Evolutionary conservation across 2,888 invertebrate species (phyloP).

Genomic region (Caenorhabditis doughertyi): DNA sequence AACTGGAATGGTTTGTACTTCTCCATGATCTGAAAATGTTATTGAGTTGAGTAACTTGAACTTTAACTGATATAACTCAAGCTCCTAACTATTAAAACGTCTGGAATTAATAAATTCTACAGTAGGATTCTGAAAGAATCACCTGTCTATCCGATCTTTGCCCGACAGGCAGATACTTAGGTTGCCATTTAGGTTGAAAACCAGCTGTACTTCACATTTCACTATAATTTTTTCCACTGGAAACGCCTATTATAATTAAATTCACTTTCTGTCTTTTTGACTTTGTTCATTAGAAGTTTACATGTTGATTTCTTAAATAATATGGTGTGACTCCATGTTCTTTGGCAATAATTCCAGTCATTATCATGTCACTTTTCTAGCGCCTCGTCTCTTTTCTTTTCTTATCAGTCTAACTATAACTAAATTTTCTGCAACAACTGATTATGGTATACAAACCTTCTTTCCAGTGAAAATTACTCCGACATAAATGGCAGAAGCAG

Average conservation of each 20-base stretch:
- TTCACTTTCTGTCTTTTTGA: not conserved
- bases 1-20: constrained; percentile 93
- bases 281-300: not conserved
- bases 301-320: not conserved
- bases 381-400: not conserved
- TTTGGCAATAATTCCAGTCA: constrained; percentile 16
- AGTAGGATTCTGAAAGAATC: too few relatives aligned
- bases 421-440: not conserved
- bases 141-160: too few relatives aligned
- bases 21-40: constrained; percentile 89
- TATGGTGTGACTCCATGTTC: constrained; percentile 41
- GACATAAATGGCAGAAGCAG: constrained; percentile 90
- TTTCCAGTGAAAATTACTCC: constrained; percentile 94
- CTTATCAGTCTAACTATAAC: constrained; percentile 57
- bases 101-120: too few relatives aligned
- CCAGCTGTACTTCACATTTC: too few relatives aligned
- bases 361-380: constrained; percentile 36
- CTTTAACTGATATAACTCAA: not conserved
- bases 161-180: too few relatives aligned
- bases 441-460: constrained; percentile 84
- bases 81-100: too few relatives aligned
- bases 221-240: too few relatives aligned
- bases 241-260: too few relatives aligned
- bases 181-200: too few relatives aligned
- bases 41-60: not conserved